Evolutionary conservation across 2,888 invertebrate species (phyloP).

Genomic region (Anoplius nigerrimus): DNA sequence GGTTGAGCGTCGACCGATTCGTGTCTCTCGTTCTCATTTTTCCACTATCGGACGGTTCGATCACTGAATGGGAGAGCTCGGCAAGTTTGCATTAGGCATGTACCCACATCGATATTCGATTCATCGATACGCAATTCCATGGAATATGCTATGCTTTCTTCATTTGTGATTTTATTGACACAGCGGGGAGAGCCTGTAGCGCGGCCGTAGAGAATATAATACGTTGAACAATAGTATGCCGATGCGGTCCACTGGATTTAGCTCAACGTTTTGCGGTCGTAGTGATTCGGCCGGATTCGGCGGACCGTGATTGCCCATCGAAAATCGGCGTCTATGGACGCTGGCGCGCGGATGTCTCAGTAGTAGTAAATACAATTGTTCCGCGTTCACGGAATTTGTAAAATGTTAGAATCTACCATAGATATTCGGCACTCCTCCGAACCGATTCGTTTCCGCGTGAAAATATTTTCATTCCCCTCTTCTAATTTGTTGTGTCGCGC

Average conservation of each 20-base stretch:
- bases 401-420: no score
- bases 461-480: no score
- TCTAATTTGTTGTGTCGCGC: no score
- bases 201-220: slow-evolving; percentile 39
- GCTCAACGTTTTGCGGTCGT: slow-evolving; percentile 36
- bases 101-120: slow-evolving; percentile 45
- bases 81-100: slow-evolving; percentile 37
- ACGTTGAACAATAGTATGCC: slow-evolving; percentile 30
- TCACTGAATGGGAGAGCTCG: slow-evolving; percentile 16
- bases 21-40: no score
- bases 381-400: no score
- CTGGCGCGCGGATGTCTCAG: background rate
- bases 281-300: slow-evolving; percentile 31
- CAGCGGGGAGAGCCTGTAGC: slow-evolving; percentile 33
- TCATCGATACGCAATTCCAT: background rate
- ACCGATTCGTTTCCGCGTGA: no score
- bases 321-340: slow-evolving; percentile 34
- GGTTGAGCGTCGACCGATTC: no score
- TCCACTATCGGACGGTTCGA: no score
- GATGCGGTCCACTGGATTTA: slow-evolving; percentile 34
- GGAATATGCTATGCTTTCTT: slow-evolving; percentile 3
- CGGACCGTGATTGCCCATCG: slow-evolving; percentile 32
- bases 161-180: slow-evolving; percentile 46
- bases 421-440: no score
- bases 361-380: no score